A percentile compares a stretch with the other conserved stretches of the same genome.
Conservation (phyloP, 1,140 invertebrate species). For the Drosophila santomea region DNA sequence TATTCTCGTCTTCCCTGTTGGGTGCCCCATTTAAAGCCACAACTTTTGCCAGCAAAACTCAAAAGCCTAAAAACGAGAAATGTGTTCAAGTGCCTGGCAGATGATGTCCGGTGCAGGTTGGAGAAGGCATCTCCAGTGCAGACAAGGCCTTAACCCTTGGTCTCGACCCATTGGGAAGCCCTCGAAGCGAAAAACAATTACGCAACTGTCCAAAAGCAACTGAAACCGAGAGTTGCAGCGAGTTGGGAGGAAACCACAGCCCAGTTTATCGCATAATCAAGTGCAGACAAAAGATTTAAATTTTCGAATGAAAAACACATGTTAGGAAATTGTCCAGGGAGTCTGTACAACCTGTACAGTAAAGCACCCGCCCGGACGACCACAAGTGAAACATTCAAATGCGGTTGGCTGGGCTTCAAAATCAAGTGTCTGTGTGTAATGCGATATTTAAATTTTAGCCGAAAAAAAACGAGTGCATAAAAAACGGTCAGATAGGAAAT, state of each 20-base stretch:
- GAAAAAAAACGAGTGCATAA: constrained; percentile 32
- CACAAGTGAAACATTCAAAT: constrained; percentile 79
- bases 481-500: constrained; percentile 54
- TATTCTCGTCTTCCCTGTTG: too few relatives aligned
- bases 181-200: constrained; percentile 62
- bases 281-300: constrained; percentile 71
- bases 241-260: neutral
- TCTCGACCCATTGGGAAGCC: constrained; percentile 14
- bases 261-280: constrained; percentile 71
- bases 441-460: constrained; percentile 77
- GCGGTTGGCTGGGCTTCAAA: constrained; percentile 53
- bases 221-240: constrained; percentile 25
- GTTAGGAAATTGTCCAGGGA: constrained; percentile 71
- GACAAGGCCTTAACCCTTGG: constrained; percentile 1
- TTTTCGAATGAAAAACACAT: constrained; percentile 77
- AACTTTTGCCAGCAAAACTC: too few relatives aligned
- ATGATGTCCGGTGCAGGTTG: constrained; percentile 2
- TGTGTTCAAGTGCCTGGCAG: constrained; percentile 31
- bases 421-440: constrained; percentile 79
- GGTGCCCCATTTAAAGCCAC: too few relatives aligned
- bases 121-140: constrained; percentile 1
- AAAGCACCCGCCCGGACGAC: constrained; percentile 7
- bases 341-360: constrained; percentile 19
- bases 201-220: constrained; percentile 60
- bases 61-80: constrained; percentile 15